Evolutionary conservation across 2,113 vertebrate genomes (phyloP), one percentile per base, ranked within the genome.

Genomic region (Catharus bicknelli): DNA sequence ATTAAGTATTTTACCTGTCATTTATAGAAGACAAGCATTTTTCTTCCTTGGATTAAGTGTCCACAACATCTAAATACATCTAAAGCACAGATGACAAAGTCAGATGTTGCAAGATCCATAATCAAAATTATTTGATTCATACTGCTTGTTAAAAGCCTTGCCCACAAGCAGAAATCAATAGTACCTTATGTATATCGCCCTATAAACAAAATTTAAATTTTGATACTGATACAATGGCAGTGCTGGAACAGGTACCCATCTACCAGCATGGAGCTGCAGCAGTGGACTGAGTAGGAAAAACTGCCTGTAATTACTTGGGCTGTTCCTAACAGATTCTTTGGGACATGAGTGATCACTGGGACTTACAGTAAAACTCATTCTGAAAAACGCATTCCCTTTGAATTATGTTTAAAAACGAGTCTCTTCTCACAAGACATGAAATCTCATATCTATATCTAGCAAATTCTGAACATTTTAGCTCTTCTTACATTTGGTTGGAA

Each of bases 101-200:
- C 50, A 9, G 51, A 76, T 67, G 21, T 36, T 80, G 67, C 47
- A 66, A 86, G 55, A 73, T 74, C 47, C 29, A 13, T 70, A 84
- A 75, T n/a, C 29, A 48, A 69, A 95, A 90, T 26, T 17, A 48
- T 51, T 76, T 54, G 38, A 85, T 45, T 70, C n/a, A 70, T n/a
- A 55, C 5, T 43, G 15, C 13, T 47, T 32, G 51, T 32, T 87
- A 91, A 93, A 94, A 90, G 62, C 67, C 55, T 27, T 90, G 50
- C 36, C 34, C 0, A 0, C 67, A 57, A 77, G 64, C 43, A 87
- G 83, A 88, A 94, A 91, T 90, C 83, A 70, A 91, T 70, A 59
- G 6, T 15, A 22, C 0, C 0, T 59, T 83, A 59, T 16, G 16
- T 29, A 58, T 59, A 83, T 80, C 10, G 0, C 27, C 53, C 40